These are phyloP conservation scores for Euura lappo DNA, from an alignment of 1,140 invertebrate species.

Conservation along the genomic window DNA sequence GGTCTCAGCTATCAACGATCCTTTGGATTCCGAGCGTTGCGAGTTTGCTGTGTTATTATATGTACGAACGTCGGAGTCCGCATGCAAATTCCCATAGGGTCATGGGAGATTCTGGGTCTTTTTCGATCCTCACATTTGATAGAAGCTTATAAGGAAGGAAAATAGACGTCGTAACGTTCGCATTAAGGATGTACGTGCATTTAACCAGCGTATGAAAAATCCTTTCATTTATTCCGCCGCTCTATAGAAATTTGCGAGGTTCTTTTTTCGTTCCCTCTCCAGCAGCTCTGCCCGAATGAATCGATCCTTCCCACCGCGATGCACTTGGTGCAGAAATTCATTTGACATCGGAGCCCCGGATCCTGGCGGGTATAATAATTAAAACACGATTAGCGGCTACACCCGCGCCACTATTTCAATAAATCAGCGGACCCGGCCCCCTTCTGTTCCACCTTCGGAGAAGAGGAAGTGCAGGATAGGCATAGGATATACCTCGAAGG, in stretches of 20 bases:
- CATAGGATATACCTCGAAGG: not conserved
- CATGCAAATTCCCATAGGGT: not conserved
- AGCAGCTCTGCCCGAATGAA: too few species aligned
- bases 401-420: slow-evolving; percentile 29
- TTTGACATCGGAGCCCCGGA: too few species aligned
- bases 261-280: too few species aligned
- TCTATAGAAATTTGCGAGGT: not conserved
- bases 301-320: too few species aligned
- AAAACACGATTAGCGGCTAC: slow-evolving; percentile 35
- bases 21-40: too few species aligned
- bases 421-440: slow-evolving; percentile 39
- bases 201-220: not conserved
- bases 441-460: slow-evolving; percentile 18
- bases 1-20: too few species aligned
- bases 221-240: not conserved
- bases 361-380: slow-evolving; percentile 32
- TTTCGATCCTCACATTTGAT: not conserved
- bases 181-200: slow-evolving; percentile 2
- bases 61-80: not conserved
- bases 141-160: not conserved
- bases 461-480: slow-evolving; percentile 14
- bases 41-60: too few species aligned
- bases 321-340: too few species aligned
- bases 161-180: not conserved
- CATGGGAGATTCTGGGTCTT: not conserved